Conservation (phyloP, 1,140 invertebrate genomes). For the Hermetia illucens region DNA sequence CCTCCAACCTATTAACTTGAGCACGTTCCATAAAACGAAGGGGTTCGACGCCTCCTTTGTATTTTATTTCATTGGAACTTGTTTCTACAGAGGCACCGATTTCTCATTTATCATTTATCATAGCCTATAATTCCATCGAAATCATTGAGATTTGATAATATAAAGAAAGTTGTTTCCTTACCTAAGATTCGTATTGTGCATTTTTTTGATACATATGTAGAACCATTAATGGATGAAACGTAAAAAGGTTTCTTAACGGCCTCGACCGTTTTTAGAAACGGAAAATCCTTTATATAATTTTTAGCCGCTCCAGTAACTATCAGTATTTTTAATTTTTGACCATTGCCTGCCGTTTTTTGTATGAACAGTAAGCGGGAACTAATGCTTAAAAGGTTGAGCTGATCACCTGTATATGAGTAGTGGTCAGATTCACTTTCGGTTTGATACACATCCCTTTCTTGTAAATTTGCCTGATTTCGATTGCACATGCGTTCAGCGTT, state of each 20-base stretch:
- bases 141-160: neutral
- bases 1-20: neutral
- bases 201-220: neutral
- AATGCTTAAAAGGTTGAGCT: no score
- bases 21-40: neutral
- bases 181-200: neutral
- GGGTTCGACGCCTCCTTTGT: neutral
- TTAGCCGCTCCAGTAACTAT: slow-evolving; percentile 2
- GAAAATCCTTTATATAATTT: neutral
- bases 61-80: neutral
- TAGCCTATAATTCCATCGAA: slow-evolving; percentile 2
- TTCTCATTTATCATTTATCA: neutral
- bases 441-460: neutral
- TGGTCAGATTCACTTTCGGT: neutral
- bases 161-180: neutral
- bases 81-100: neutral
- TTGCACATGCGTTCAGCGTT: neutral
- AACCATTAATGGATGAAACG: slow-evolving; percentile 1
- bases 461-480: neutral
- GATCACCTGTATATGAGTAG: no score
- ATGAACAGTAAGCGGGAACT: neutral
- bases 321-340: neutral
- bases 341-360: neutral
- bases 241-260: neutral
- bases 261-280: neutral